Evolutionary conservation across 2,113 vertebrate genomes (phyloP).

Genomic region (Esox niger): DNA sequence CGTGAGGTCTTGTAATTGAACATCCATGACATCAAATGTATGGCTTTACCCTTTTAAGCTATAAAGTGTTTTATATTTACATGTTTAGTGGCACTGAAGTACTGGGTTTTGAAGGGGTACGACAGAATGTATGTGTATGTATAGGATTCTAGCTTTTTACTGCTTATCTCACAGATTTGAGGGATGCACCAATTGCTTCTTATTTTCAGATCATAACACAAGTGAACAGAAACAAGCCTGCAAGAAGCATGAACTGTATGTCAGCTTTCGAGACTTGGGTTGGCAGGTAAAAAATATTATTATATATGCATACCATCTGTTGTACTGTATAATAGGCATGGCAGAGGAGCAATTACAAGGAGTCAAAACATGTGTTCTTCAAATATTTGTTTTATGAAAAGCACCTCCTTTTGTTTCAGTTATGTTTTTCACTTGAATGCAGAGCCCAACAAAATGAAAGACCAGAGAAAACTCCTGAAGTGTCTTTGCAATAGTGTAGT

Average conservation of each 20-base stretch:
- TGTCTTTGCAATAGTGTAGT: neutral
- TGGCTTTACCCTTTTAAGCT: too few species aligned
- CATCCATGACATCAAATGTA: too few species aligned
- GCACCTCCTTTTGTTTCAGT: neutral
- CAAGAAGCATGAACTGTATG: slow-evolving; percentile 98
- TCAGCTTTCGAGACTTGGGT: slow-evolving; percentile 95
- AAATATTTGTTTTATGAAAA: neutral
- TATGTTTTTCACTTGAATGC: neutral
- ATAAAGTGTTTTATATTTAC: too few species aligned
- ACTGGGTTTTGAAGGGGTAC: too few species aligned
- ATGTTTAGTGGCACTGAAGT: too few species aligned
- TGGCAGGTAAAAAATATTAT: slow-evolving; percentile 84
- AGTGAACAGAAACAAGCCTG: slow-evolving; percentile 98
- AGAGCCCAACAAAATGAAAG: neutral
- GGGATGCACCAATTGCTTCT: neutral
- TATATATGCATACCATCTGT: neutral
- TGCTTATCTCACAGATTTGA: neutral
- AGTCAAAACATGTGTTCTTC: neutral
- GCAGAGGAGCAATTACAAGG: neutral
- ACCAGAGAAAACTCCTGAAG: neutral
- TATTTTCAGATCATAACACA: slow-evolving; percentile 85
- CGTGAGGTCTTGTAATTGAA: too few species aligned
- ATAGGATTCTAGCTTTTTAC: too few species aligned
- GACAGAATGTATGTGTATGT: too few species aligned
- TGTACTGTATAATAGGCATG: neutral